Evolutionary conservation across 2,113 vertebrate genomes (phyloP), one percentile per base, ranked within the genome.

Genomic region (Mixornis gularis): DNA sequence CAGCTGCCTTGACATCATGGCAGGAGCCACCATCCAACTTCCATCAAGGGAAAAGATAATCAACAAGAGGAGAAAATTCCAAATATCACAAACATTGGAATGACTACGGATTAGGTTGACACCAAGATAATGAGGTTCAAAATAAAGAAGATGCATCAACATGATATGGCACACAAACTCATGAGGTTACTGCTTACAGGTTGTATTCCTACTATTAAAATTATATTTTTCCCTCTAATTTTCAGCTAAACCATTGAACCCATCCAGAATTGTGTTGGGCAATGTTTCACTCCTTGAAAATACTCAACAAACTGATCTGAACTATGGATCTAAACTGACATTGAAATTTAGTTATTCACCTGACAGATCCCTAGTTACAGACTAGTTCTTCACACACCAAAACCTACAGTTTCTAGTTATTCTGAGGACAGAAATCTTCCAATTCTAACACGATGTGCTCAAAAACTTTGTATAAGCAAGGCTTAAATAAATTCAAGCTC

Each of bases 111-210:
- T 41, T 32, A 41, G 29, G 19, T 53, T 66, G 29, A 58, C 56
- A 72, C 20, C 27, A 70, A 22, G 22, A 84, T 25, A 69, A 66
- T 0, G 1, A 24, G 38, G 11, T 76, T 79, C 40, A 51, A 81
- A 73, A 48, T 10, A 71, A 48, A 12, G 3, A 53, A 58, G 27
- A n/a, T 5, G 10, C 30, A 71, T 30, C 34, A 27, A 46, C 13
- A 6, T 25, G 7, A 66, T 1, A 13, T 0, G 5, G 22, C 3
- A 3, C 4, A 24, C 11, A 44, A 44, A 29, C 10, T 4, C 13
- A 21, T 17, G 41, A 14, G 6, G 4, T 34, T 34, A 13, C 20
- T 5, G 6, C 9, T 63, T 21, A 16, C 0, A 1, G 14, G 5
- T 10, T 32, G 17, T 16, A 17, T 15, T 66, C 40, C 46, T 63